Conservation (phyloP, 2,797 vertebrate species). For the Streptopelia turtur region DNA sequence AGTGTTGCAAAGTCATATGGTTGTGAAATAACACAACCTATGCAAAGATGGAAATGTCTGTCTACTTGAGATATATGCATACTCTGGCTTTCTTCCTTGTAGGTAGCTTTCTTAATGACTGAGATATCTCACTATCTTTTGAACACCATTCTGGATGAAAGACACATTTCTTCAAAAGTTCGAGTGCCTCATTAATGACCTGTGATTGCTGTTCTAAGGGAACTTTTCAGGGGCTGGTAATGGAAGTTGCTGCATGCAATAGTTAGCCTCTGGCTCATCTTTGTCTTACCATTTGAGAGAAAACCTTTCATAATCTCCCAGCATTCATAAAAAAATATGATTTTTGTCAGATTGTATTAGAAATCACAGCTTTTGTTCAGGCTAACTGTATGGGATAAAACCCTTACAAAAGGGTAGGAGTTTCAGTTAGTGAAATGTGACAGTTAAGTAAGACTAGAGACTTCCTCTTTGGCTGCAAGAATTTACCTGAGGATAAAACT, state of each 20-base stretch:
- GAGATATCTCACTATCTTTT: conserved; percentile 8
- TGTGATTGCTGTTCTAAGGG: neutral
- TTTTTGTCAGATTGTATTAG: conserved; percentile 16
- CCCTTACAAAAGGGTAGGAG: neutral
- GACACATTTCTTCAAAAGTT: neutral
- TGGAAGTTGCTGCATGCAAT: neutral
- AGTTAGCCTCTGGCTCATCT: neutral
- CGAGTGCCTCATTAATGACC: neutral
- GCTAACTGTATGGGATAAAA: neutral
- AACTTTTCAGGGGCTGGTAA: neutral
- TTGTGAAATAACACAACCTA: conserved; percentile 60
- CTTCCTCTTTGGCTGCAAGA: neutral
- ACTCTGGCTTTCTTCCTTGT: neutral
- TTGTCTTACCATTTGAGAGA: neutral
- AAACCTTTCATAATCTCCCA: neutral
- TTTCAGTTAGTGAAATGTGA: neutral
- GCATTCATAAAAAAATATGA: neutral
- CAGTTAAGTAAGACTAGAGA: conserved; percentile 1
- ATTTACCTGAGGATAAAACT: neutral
- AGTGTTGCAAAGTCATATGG: neutral
- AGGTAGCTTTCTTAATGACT: neutral
- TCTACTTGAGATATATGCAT: neutral
- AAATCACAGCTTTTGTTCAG: conserved; percentile 50
- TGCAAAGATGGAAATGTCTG: conserved; percentile 23
- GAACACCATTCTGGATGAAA: conserved; percentile 11